Base-by-base conservation (phyloP, 1,140 invertebrate genomes). In the Hesperophylax magnus region DNA sequence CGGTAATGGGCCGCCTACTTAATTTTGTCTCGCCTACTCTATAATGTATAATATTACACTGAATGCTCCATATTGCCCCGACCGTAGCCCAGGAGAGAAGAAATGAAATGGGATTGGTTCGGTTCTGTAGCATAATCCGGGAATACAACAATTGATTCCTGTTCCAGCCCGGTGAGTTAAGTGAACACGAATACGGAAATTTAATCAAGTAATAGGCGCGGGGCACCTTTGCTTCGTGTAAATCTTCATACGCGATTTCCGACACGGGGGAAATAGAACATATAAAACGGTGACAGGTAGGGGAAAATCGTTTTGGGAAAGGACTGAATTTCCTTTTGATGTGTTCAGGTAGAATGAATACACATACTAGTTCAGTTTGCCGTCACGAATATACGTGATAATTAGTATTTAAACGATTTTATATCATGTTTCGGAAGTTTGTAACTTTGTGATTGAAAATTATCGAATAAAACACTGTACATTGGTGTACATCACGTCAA, bases 191-290 rank as follows among this genome's bases (percentile, higher is more conserved):
- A 18, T 17, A 67, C 22, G 63, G 24, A 34, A 67, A 67, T 67
- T 67, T 67, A 67, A 67, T 67, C 63, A 67, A 67, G 63, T 67
- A 67, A 67, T 67, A 67, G 63, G 63, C 63, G 8, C 11, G 63
- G 27, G 24, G 27, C 24, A 67, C n/a, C 22, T 67, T 67, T n/a
- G 27, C 63, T 27, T 17, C 63, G 63, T 34, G 11, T 27, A 34
- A 67, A 31, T 67, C 27, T 17, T 34, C 22, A 9, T 67, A 31
- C 27, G 27, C 22, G 63, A 67, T 67, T 67, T 67, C 18, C 58
- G 15, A 27, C 27, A n/a, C 22, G 27, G 22, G 17, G 63, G 63
- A 67, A 67, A 67, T 34, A 31, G 9, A 27, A 67, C 63, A 27
- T 67, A 27, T 67, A n/a, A 58, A 58, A 58, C n/a, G 56, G 56